Conservation (phyloP, 2,888 invertebrate species). For the Archips crataeganus region DNA sequence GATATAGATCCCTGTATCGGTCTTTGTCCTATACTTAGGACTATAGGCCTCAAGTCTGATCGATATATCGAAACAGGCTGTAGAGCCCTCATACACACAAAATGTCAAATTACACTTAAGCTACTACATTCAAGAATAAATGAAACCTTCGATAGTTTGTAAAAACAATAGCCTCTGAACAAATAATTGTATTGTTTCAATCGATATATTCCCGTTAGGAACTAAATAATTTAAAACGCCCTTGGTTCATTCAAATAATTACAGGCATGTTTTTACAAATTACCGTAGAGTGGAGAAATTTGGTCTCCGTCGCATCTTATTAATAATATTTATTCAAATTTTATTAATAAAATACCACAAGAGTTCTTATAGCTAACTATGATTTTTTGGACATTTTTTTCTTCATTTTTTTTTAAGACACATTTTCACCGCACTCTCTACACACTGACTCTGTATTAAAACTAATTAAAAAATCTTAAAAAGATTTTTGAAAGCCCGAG, state of each 20-base stretch:
- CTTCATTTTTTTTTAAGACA: constrained; percentile 39
- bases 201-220: background rate
- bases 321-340: constrained; percentile 39
- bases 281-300: constrained; percentile 26
- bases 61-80: background rate
- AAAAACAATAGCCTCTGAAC: constrained; percentile 24
- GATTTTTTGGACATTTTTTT: constrained; percentile 42
- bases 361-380: constrained; percentile 32
- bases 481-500: constrained; percentile 34
- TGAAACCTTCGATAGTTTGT: constrained; percentile 20
- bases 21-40: background rate
- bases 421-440: constrained; percentile 40
- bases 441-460: constrained; percentile 40
- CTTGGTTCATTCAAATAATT: background rate
- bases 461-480: constrained; percentile 39
- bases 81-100: constrained; percentile 22
- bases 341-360: constrained; percentile 44
- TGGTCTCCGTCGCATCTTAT: constrained; percentile 26
- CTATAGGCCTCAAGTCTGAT: constrained; percentile 6
- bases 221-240: background rate
- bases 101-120: constrained; percentile 37
- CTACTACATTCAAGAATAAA: constrained; percentile 31
- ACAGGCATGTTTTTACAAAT: constrained; percentile 29
- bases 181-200: background rate
- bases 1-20: background rate